Conservation (phyloP, 2,113 vertebrate species). For the Mustela lutreola region DNA sequence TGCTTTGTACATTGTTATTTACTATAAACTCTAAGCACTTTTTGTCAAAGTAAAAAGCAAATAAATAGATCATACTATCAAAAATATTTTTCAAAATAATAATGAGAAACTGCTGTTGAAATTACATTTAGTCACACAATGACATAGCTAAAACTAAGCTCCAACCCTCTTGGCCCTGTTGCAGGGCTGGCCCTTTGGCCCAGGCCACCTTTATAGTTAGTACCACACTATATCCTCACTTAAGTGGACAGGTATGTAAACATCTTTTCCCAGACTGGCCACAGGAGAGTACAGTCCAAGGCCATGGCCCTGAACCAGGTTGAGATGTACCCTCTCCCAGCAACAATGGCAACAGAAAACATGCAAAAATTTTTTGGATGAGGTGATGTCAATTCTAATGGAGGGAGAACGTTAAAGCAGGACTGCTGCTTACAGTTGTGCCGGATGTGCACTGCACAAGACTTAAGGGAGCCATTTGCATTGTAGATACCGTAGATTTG, state of each 20-base stretch:
- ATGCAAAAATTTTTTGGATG: neutral
- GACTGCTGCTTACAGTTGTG: neutral
- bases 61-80: neutral
- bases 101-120: neutral
- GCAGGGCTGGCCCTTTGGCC: neutral
- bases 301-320: neutral
- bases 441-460: neutral
- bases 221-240: neutral
- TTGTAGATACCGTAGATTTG: neutral
- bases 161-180: neutral
- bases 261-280: neutral
- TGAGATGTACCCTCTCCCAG: neutral
- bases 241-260: neutral
- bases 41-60: slow-evolving; percentile 43
- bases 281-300: neutral
- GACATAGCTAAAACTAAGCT: neutral
- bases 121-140: neutral
- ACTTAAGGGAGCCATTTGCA: neutral
- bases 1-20: neutral
- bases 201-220: neutral
- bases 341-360: neutral
- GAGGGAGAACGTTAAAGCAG: neutral
- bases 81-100: slow-evolving; percentile 31
- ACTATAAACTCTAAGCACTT: neutral
- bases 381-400: neutral